phyloP scores from a whole-genome alignment of 2,888 invertebrate species.

The Sarcophaga carnaria region DNA sequence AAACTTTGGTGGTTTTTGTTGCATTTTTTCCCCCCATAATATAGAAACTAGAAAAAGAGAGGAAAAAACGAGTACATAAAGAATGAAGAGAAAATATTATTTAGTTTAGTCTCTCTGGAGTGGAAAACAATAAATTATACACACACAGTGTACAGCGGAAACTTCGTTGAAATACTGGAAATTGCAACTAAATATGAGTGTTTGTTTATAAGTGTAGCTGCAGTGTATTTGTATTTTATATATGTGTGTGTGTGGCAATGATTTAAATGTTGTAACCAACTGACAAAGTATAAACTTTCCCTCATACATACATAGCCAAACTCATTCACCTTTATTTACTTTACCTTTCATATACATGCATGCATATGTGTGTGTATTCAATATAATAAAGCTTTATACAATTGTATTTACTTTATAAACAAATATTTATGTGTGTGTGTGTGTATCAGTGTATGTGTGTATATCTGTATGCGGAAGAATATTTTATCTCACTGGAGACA shows the following conservation, averaged over 20 bases:
- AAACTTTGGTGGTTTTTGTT: conserved; percentile 8
- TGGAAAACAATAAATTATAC: conserved; percentile 65
- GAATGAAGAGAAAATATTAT: conserved; percentile 50
- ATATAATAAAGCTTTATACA: neutral
- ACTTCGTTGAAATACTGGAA: conserved; percentile 47
- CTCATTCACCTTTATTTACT: conserved; percentile 37
- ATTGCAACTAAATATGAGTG: conserved; percentile 9
- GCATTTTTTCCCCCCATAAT: neutral
- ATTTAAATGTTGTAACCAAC: neutral
- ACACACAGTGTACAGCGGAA: conserved; percentile 53
- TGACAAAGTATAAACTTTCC: neutral
- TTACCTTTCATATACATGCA: neutral
- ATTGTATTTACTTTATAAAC: neutral
- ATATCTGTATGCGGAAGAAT: conserved; percentile 11
- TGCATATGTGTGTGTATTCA: neutral
- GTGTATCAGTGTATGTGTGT: neutral
- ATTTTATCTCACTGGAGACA: conserved; percentile 57
- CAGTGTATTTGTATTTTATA: neutral
- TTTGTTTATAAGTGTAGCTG: neutral
- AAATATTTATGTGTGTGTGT: neutral
- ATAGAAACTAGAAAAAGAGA: neutral
- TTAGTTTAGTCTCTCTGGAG: conserved; percentile 59
- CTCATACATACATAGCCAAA: conserved; percentile 1
- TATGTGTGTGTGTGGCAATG: neutral
- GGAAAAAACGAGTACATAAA: neutral